These are phyloP conservation scores for Tetrao urogallus DNA, from an alignment of 2,113 vertebrate species.

Conservation along the genomic window DNA sequence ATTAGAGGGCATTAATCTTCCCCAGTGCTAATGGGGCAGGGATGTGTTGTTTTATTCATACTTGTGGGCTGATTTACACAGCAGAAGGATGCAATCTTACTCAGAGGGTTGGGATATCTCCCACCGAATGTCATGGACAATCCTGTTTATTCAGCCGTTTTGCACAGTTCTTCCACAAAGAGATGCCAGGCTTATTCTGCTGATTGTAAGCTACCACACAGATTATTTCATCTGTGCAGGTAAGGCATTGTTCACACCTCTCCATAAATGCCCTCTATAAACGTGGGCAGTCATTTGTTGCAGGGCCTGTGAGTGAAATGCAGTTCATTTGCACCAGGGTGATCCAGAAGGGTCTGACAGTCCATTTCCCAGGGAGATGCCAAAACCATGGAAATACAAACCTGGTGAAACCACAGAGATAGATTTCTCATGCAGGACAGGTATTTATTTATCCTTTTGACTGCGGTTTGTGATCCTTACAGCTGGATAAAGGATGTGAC, in stretches of 20 bases:
- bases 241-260: constrained; percentile 2
- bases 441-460: background rate
- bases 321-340: background rate
- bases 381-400: background rate
- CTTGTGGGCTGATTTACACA: constrained; percentile 17
- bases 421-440: background rate
- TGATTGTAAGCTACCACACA: background rate
- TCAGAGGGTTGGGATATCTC: constrained; percentile 10
- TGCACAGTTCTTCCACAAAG: constrained; percentile 55
- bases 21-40: constrained; percentile 41
- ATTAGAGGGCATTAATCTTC: constrained; percentile 65
- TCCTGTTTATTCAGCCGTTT: constrained; percentile 20
- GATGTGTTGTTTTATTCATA: constrained; percentile 44
- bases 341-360: background rate
- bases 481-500: background rate
- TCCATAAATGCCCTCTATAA: background rate
- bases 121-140: background rate
- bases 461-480: background rate
- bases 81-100: constrained; percentile 17
- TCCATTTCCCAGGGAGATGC: background rate
- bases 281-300: background rate
- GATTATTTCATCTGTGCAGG: background rate
- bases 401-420: constrained; percentile 10
- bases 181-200: constrained; percentile 30
- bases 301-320: background rate